A percentile compares a stretch with the other conserved stretches of the same genome.
phyloP scores from a whole-genome alignment of 2,888 invertebrate genomes.

The Dryobotodes eremita region DNA sequence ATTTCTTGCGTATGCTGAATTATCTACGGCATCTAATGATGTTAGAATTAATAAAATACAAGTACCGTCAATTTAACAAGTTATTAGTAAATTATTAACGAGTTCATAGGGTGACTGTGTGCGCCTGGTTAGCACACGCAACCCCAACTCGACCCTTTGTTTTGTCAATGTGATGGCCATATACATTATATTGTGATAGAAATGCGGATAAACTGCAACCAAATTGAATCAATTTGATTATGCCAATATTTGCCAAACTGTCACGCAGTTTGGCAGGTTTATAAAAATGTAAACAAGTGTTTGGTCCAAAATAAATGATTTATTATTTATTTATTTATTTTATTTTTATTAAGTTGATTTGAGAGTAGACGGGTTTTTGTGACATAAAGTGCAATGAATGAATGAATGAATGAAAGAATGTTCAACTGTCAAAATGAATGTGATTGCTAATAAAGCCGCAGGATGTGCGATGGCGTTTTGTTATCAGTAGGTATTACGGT shows the following conservation, averaged over 20 bases:
- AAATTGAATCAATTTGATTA: background rate
- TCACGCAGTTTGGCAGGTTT: too few species aligned
- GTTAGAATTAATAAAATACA: conserved; percentile 14
- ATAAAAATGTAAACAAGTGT: too few species aligned
- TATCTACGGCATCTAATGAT: conserved; percentile 30
- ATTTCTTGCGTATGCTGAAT: conserved; percentile 34
- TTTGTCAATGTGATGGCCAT: background rate
- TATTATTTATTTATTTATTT: too few species aligned
- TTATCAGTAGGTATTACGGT: background rate
- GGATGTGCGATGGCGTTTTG: background rate
- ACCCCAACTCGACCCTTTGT: background rate
- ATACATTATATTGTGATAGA: background rate
- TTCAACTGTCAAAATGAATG: conserved; percentile 9
- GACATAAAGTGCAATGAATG: background rate
- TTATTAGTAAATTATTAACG: background rate
- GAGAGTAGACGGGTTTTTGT: background rate
- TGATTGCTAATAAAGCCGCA: background rate
- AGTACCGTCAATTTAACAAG: background rate
- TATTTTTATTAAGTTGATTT: background rate
- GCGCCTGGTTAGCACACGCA: background rate
- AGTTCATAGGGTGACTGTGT: too few species aligned
- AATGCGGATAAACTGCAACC: background rate
- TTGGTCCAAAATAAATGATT: too few species aligned
- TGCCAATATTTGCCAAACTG: background rate
- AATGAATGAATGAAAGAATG: conserved; percentile 4